phyloP scores from a whole-genome alignment of 2,797 vertebrate genomes.

The Pangasius macronema region DNA sequence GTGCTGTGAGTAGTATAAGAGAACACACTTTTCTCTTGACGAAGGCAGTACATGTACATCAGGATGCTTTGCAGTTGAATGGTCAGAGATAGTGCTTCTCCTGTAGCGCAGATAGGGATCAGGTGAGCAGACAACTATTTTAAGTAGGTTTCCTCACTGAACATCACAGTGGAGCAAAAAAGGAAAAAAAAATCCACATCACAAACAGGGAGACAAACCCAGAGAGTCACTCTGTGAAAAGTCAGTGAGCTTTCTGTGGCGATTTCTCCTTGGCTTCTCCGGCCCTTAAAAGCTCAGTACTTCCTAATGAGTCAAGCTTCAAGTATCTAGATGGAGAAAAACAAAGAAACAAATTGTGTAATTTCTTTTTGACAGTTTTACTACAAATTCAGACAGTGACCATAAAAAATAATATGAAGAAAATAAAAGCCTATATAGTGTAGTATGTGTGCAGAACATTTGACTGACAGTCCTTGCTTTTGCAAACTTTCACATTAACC shows the following conservation, averaged over 20 bases:
- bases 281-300: constrained; percentile 6
- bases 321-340: constrained; percentile 35
- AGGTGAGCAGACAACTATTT: neutral
- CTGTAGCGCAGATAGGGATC: neutral
- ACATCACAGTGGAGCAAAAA: constrained; percentile 34
- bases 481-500: neutral
- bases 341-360: neutral
- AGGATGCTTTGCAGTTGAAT: neutral
- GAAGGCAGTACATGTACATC: neutral
- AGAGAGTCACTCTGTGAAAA: constrained; percentile 4
- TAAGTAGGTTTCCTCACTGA: neutral
- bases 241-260: neutral
- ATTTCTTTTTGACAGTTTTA: neutral
- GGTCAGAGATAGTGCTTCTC: neutral
- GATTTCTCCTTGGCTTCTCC: constrained; percentile 16
- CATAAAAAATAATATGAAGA: neutral
- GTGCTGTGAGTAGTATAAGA: neutral
- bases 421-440: neutral
- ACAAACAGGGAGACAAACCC: constrained; percentile 12
- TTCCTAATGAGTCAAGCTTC: constrained; percentile 34
- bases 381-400: neutral
- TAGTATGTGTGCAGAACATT: neutral
- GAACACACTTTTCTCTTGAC: neutral
- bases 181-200: constrained; percentile 10
- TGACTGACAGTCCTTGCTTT: neutral